A percentile compares a stretch with the other conserved stretches of the same genome.
Conservation (phyloP, 64 coral and sea anemone genomes). For the Stylophora pistillata region DNA sequence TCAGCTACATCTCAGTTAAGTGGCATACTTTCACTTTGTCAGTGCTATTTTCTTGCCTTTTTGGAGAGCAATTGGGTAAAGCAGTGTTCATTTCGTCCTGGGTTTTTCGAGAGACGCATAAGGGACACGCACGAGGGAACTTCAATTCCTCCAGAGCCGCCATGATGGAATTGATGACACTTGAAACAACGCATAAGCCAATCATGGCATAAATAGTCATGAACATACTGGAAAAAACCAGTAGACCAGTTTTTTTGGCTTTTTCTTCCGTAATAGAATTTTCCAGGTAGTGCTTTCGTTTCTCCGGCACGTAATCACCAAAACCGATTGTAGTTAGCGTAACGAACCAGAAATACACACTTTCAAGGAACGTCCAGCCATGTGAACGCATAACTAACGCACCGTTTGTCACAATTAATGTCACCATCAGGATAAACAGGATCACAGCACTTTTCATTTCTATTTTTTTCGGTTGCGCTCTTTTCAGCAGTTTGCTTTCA, state of each 20-base stretch:
- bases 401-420: neutral
- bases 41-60: no score
- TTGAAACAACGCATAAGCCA: slow-evolving; percentile 44
- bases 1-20: no score
- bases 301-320: slow-evolving; percentile 42
- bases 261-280: no score
- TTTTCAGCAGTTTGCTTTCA: slow-evolving; percentile 28
- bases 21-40: neutral
- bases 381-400: neutral
- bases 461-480: slow-evolving; percentile 3
- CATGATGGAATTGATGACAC: slow-evolving; percentile 68
- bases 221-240: neutral
- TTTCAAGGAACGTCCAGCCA: slow-evolving; percentile 40
- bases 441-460: slow-evolving; percentile 55
- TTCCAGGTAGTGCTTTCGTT: no score
- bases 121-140: neutral
- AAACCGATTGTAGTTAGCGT: slow-evolving; percentile 59
- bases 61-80: neutral
- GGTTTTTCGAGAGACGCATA: neutral
- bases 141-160: slow-evolving; percentile 24
- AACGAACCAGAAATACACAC: slow-evolving; percentile 63
- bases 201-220: neutral
- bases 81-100: neutral
- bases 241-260: neutral
- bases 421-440: slow-evolving; percentile 11